Conservation (phyloP, 2,797 vertebrate species). For the Tangara arthus region DNA sequence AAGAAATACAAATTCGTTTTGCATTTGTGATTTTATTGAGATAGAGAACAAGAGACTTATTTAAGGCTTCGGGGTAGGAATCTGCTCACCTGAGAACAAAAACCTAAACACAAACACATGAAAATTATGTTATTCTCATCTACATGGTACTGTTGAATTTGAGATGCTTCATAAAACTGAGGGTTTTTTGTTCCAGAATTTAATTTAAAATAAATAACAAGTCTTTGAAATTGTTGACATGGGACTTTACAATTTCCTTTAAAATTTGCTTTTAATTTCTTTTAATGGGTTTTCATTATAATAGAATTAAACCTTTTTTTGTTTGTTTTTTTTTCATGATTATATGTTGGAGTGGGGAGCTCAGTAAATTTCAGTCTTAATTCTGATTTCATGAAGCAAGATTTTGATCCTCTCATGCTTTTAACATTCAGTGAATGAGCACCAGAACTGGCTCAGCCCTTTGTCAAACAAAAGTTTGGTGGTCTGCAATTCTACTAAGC, state of each 20-base stretch:
- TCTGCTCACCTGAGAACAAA: neutral
- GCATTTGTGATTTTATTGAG: neutral
- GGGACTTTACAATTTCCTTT: neutral
- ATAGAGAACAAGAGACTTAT: neutral
- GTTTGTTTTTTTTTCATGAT: neutral
- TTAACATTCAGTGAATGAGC: neutral
- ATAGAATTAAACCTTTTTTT: neutral
- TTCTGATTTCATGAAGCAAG: neutral
- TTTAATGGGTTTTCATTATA: neutral
- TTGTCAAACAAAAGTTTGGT: neutral
- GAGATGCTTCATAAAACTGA: neutral
- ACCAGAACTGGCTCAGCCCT: neutral
- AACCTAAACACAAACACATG: neutral
- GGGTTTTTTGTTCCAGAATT: neutral
- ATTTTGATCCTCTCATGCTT: neutral
- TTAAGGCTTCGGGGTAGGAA: neutral
- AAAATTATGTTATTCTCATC: neutral
- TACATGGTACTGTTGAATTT: neutral
- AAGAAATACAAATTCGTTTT: neutral
- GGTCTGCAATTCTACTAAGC: neutral
- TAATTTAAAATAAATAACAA: neutral
- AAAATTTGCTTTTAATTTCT: neutral
- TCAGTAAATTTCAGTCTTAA: neutral
- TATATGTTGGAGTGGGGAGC: neutral
- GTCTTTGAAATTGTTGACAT: neutral